phyloP scores from a whole-genome alignment of 35 echinoderm and acorn worm genomes.

The Anneissia japonica region DNA sequence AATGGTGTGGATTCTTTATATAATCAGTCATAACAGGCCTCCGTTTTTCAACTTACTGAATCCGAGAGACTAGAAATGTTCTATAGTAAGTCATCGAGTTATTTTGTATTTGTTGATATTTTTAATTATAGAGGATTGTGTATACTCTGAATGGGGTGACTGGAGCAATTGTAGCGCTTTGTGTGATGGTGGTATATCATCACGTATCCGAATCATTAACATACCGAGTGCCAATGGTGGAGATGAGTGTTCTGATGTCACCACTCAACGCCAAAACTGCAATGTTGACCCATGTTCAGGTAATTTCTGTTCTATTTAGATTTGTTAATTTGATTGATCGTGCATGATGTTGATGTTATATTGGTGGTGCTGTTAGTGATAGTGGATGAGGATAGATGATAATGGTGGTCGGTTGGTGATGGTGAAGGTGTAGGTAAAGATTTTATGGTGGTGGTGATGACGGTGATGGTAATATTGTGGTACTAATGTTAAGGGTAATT shows the following conservation, averaged over 20 bases:
- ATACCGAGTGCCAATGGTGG: neutral
- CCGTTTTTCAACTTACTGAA: neutral
- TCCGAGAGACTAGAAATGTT: neutral
- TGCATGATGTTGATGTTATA: too few relatives aligned
- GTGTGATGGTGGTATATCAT: neutral
- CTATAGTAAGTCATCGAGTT: neutral
- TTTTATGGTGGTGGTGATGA: too few relatives aligned
- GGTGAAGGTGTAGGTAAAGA: too few relatives aligned
- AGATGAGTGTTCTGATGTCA: neutral
- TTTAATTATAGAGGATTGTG: neutral
- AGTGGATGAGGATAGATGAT: too few relatives aligned
- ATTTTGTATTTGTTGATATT: neutral
- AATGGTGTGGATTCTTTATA: too few relatives aligned
- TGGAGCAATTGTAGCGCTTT: neutral
- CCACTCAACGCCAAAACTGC: neutral
- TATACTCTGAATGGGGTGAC: neutral
- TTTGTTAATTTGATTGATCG: too few relatives aligned
- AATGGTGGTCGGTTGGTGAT: too few relatives aligned
- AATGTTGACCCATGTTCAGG: neutral
- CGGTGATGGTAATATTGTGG: too few relatives aligned
- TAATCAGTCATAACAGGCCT: too few relatives aligned
- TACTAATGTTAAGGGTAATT: too few relatives aligned
- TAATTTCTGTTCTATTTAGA: too few relatives aligned
- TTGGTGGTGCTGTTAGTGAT: too few relatives aligned
- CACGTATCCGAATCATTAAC: neutral